phyloP scores from a whole-genome alignment of 2,113 vertebrate species.

The Leiothrix lutea region DNA sequence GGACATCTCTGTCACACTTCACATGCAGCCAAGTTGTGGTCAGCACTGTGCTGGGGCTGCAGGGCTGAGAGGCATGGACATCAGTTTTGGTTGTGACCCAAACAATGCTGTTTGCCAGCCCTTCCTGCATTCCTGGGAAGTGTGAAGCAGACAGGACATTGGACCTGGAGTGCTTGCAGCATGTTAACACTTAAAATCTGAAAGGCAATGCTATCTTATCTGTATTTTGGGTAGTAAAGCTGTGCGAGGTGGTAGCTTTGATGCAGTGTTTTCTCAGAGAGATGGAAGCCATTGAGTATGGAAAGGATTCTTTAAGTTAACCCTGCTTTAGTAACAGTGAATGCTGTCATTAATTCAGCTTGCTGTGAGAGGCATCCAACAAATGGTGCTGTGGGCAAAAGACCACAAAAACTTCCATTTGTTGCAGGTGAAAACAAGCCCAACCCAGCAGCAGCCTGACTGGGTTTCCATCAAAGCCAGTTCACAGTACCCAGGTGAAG shows the following conservation, averaged over 20 bases:
- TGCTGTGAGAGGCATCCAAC: background rate
- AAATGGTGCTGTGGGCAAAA: background rate
- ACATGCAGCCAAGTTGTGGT: background rate
- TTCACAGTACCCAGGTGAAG: background rate
- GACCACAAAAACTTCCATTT: background rate
- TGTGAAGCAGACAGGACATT: fast-evolving
- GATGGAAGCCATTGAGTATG: background rate
- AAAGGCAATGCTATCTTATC: background rate
- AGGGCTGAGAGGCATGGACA: fast-evolving
- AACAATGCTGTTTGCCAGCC: background rate
- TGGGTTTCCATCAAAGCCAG: background rate
- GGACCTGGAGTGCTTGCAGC: background rate
- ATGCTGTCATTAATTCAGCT: background rate
- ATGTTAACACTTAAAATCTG: background rate
- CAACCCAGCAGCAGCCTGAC: background rate
- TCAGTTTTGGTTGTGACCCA: background rate
- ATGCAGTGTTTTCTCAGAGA: background rate
- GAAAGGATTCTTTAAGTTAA: background rate
- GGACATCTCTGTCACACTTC: background rate
- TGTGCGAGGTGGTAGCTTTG: fast-evolving
- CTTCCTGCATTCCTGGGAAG: background rate
- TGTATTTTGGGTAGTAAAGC: background rate
- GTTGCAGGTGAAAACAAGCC: background rate
- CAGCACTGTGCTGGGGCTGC: fast-evolving
- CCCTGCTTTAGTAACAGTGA: background rate